Percentiles rank a stretch among this genome's conserved stretches.
phyloP scores from a whole-genome alignment of 2,113 vertebrate species.

The Cavia aperea region DNA sequence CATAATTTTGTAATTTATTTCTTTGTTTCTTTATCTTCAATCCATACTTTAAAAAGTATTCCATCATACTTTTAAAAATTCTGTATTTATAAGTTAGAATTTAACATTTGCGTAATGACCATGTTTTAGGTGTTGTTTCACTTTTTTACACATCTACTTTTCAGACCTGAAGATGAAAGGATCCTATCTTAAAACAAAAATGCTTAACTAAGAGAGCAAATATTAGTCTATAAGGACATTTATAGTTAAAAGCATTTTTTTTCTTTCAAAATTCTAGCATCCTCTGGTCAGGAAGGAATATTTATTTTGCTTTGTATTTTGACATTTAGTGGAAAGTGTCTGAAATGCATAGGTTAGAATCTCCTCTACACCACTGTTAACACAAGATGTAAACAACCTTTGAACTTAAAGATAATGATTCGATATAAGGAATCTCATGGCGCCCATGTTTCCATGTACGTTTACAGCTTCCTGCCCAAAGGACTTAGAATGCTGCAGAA shows the following conservation, averaged over 20 bases:
- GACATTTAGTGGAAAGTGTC: background rate
- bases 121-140: background rate
- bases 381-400: background rate
- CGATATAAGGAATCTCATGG: background rate
- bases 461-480: background rate
- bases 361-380: background rate
- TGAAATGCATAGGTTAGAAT: background rate
- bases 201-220: background rate
- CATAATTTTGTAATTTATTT: conserved; percentile 2
- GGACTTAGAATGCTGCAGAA: background rate
- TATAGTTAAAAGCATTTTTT: background rate
- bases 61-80: background rate
- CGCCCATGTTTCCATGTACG: background rate
- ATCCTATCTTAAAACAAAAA: conserved; percentile 18
- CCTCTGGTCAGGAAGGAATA: background rate
- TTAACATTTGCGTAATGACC: background rate
- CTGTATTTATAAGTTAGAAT: conserved; percentile 14
- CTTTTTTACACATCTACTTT: background rate
- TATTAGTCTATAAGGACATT: background rate
- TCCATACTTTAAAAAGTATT: background rate
- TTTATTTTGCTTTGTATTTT: conserved; percentile 20
- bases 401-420: background rate
- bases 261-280: background rate
- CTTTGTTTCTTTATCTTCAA: conserved; percentile 10
- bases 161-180: background rate